Base-by-base conservation (phyloP, 2,888 invertebrate species). In the Agrochola lota region DNA sequence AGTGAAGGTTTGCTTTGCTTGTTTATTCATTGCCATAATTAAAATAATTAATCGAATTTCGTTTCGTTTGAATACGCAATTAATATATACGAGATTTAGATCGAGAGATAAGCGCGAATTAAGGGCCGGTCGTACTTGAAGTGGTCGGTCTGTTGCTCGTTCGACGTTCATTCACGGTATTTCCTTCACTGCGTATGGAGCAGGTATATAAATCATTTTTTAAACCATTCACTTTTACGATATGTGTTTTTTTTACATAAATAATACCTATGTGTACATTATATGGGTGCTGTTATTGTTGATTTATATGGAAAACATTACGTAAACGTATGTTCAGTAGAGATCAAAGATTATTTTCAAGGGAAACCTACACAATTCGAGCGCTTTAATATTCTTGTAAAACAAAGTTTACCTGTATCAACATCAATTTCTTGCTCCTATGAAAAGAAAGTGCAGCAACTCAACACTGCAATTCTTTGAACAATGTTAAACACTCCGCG, bases 31-130 rank as follows among this genome's bases (percentile, higher is more conserved):
- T 87, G 85, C 83, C 74, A 83, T 90, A 90, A 91, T 92, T 89
- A 89, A 88, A 83, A 87, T 90, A 90, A 92, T 91, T 91, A 92
- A 91, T 92, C 86, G 88, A 86, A 89, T 90, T 92, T 90, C 88
- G 85, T 90, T 91, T 87, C 83, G 84, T 87, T 89, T 90, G 88
- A 90, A 88, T 91, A 87, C 81, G 85, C 88, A 90, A 89, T 90
- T 87, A 90, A 90, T 90, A 88, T 79, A 78, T 77, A 83, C 88
- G 85, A 89, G 83, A 88, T 88, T 84, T 83, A 89, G 85, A 88
- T 90, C 84, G 82, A 81, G 84, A 80, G 89, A 91, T 87, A 91
- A 89, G 78, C 68, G 11, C 76, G 70, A 81, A 82, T 82, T 89
- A 88, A 88, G 89, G 87, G 87, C 87, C 87, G 66, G 89, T 88